phyloP scores from a whole-genome alignment of 2,797 vertebrate species.

The Podargus strigoides region DNA sequence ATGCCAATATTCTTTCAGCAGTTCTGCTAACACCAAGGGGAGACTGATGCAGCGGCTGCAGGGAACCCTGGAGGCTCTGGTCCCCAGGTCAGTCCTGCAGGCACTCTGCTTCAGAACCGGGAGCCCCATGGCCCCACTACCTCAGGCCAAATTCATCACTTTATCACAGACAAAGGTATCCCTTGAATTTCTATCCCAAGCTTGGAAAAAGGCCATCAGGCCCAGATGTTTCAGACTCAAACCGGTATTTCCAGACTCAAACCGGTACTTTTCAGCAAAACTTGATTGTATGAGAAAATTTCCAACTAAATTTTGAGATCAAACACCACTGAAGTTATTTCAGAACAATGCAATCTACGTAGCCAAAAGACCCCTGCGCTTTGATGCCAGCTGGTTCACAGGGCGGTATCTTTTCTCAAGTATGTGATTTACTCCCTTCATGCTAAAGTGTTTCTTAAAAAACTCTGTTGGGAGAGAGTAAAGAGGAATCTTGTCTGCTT shows the following conservation, averaged over 20 bases:
- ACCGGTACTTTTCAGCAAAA: slow-evolving; percentile 4
- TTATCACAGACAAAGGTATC: not conserved
- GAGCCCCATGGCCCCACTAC: rapidly evolving
- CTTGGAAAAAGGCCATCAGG: not conserved
- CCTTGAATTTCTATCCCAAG: not conserved
- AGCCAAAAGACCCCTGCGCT: not conserved
- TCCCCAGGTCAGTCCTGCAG: rapidly evolving
- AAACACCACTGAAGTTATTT: not conserved
- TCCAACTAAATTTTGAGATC: not conserved
- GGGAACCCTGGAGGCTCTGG: not conserved
- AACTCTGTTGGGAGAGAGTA: not conserved
- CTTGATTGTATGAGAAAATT: not conserved
- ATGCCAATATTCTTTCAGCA: not conserved
- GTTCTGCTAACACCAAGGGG: not conserved
- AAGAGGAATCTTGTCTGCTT: not conserved
- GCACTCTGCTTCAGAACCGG: not conserved
- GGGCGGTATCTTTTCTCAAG: not conserved
- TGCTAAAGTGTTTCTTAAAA: not conserved
- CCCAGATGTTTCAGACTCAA: slow-evolving; percentile 31
- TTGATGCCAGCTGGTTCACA: not conserved
- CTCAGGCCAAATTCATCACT: not conserved
- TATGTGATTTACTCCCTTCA: not conserved
- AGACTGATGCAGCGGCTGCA: not conserved
- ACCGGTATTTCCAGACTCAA: not conserved
- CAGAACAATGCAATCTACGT: rapidly evolving